Evolutionary conservation across 92 coral and sea anemone species (phyloP), one percentile per base, ranked within the genome.

Genomic region (Epizoanthus fatuus): DNA sequence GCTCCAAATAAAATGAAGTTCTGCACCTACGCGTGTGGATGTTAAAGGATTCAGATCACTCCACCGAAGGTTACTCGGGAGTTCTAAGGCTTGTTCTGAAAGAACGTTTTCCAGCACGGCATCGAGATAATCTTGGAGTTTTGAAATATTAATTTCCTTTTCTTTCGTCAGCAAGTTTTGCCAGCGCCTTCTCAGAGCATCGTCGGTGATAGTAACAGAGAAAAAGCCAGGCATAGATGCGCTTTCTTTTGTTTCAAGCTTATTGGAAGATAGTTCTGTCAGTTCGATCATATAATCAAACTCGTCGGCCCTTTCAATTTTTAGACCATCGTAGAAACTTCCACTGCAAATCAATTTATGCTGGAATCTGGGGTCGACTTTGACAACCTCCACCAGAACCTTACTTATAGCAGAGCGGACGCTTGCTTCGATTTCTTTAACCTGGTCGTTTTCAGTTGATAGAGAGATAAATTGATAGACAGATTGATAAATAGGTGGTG

Each of bases 271-370:
- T 12, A 74, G 40, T 5, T 53, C 62, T 51, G 79, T 52, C 29
- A 74, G 47, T 35, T 74, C 79, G 2, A 74, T 40, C 79, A 74
- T 52, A 4, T 74, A 74, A 38, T 74, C 79, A 16, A 74, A 74
- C 47, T 74, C 79, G 63, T 74, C 45, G 39, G 63, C n/a, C n/a
- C n/a, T n/a, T 74, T 52, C 64, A n/a, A 74, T 74, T 74, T 32
- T 74, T 39, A 74, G 15, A 3, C 79, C 79, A 13, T 74, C 64
- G 63, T 74, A 74, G 42, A 49, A 74, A 35, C 79, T 74, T 54
- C 79, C 79, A 32, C 79, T 74, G 1, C 63, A 53, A 15, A 74
- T 74, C 44, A 74, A 14, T 13, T 54, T 74, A 62, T 74, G 79
- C 39, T 35, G 19, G 11, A 74, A 54, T 25, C 64, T 74, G 25